Conservation (phyloP, 2,113 vertebrate genomes). For the Neomonachus schauinslandi region DNA sequence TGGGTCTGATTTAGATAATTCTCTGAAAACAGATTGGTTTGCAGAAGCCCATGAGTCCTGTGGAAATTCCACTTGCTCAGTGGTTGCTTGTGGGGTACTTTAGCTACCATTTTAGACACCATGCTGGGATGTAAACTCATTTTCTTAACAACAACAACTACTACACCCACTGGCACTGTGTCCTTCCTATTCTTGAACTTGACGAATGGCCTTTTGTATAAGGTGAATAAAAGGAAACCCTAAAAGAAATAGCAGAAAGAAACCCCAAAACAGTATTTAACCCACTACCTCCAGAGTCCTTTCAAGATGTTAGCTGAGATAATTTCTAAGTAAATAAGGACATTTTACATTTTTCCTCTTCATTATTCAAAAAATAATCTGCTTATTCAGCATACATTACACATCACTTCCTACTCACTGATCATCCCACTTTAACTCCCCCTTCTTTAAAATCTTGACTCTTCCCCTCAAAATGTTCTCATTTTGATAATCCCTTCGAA, state of each 20-base stretch:
- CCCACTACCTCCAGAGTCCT: neutral
- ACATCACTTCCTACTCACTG: neutral
- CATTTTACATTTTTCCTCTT: neutral
- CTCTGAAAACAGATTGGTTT: conserved; percentile 1
- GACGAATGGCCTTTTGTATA: conserved; percentile 63
- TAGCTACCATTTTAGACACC: neutral
- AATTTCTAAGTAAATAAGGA: neutral
- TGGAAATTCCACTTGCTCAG: conserved; percentile 3
- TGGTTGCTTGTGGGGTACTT: neutral
- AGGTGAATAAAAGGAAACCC: conserved; percentile 5
- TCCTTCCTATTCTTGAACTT: conserved; percentile 81
- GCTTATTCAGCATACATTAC: neutral
- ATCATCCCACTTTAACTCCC: neutral
- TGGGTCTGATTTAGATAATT: conserved; percentile 37
- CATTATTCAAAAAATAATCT: neutral
- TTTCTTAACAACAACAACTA: conserved; percentile 63
- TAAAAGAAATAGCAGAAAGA: conserved; percentile 8
- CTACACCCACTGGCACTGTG: conserved; percentile 39
- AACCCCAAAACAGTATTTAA: neutral
- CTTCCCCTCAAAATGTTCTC: neutral
- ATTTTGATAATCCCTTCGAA: conserved; percentile 25
- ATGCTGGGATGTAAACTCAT: neutral
- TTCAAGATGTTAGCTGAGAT: conserved; percentile 4
- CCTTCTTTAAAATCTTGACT: neutral
- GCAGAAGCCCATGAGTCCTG: neutral